Conservation (phyloP, 2,888 invertebrate species). For the Beris morrisii region DNA sequence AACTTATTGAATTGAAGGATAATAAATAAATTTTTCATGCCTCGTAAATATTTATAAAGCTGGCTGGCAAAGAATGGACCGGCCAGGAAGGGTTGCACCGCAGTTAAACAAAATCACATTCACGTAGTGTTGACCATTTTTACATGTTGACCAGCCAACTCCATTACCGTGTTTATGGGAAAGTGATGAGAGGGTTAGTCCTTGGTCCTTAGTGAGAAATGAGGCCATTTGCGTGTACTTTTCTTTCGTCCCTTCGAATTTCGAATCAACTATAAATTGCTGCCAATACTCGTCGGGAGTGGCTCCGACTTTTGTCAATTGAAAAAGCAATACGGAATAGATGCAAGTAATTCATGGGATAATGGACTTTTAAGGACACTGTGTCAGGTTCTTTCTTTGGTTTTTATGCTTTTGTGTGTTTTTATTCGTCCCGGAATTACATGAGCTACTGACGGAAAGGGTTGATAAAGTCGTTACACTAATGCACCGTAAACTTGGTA, state of each 20-base stretch:
- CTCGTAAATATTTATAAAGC: slow-evolving; percentile 42
- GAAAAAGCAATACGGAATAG: slow-evolving; percentile 6
- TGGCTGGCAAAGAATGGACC: slow-evolving; percentile 18
- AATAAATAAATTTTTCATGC: slow-evolving; percentile 46
- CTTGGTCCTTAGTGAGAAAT: background rate
- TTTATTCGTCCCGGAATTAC: slow-evolving; percentile 5
- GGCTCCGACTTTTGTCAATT: too few species aligned
- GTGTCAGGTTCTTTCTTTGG: slow-evolving; percentile 15
- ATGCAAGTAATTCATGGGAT: slow-evolving; percentile 21
- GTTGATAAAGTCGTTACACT: slow-evolving; percentile 28
- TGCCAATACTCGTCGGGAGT: background rate
- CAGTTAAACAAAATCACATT: slow-evolving; percentile 2
- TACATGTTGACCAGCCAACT: slow-evolving; percentile 26
- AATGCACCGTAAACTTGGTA: slow-evolving; percentile 29
- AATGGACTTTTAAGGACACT: slow-evolving; percentile 27
- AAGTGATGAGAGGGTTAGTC: slow-evolving; percentile 20
- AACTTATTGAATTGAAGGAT: slow-evolving; percentile 45
- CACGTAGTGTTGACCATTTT: slow-evolving; percentile 22
- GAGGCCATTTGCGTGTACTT: slow-evolving; percentile 17
- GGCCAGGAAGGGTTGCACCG: slow-evolving; percentile 10
- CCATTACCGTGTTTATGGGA: slow-evolving; percentile 29
- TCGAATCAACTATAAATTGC: slow-evolving; percentile 13
- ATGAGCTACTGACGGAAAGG: slow-evolving; percentile 3
- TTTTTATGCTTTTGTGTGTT: slow-evolving; percentile 23
- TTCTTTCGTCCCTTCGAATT: slow-evolving; percentile 11